Conservation (phyloP, 2,888 invertebrate species). For the Parnassius smintheus region DNA sequence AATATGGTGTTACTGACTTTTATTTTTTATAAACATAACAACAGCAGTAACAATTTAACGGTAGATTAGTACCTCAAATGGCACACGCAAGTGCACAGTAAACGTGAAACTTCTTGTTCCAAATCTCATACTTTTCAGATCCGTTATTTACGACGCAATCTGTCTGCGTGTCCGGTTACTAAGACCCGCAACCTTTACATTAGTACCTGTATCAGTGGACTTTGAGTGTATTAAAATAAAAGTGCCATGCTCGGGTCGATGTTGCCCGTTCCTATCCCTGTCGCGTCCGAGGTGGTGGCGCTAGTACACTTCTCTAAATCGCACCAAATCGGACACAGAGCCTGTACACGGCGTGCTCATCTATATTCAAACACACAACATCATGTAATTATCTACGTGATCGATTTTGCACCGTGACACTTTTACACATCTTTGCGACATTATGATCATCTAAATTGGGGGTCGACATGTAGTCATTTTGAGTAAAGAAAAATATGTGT, state of each 20-base stretch:
- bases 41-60: slow-evolving; percentile 67
- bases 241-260: slow-evolving; percentile 81
- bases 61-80: slow-evolving; percentile 74
- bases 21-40: slow-evolving; percentile 65
- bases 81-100: slow-evolving; percentile 79
- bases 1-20: slow-evolving; percentile 73
- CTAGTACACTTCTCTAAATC: slow-evolving; percentile 37
- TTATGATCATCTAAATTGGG: slow-evolving; percentile 40
- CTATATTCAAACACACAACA: slow-evolving; percentile 61
- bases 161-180: slow-evolving; percentile 78
- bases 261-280: slow-evolving; percentile 62
- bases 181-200: slow-evolving; percentile 66
- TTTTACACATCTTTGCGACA: slow-evolving; percentile 60
- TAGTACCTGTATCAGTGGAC: slow-evolving; percentile 59
- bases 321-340: slow-evolving; percentile 55
- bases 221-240: slow-evolving; percentile 64
- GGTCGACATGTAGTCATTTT: slow-evolving; percentile 32
- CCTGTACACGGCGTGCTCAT: slow-evolving; percentile 54
- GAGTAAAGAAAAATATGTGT: slow-evolving; percentile 25
- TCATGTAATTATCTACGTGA: slow-evolving; percentile 61
- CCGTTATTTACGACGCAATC: slow-evolving; percentile 72
- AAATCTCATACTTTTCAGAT: slow-evolving; percentile 79
- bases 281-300: slow-evolving; percentile 42
- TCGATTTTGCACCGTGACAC: slow-evolving; percentile 85
- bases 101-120: slow-evolving; percentile 82